phyloP scores from a whole-genome alignment of 2,888 invertebrate species.

The Bedellia somnulentella region DNA sequence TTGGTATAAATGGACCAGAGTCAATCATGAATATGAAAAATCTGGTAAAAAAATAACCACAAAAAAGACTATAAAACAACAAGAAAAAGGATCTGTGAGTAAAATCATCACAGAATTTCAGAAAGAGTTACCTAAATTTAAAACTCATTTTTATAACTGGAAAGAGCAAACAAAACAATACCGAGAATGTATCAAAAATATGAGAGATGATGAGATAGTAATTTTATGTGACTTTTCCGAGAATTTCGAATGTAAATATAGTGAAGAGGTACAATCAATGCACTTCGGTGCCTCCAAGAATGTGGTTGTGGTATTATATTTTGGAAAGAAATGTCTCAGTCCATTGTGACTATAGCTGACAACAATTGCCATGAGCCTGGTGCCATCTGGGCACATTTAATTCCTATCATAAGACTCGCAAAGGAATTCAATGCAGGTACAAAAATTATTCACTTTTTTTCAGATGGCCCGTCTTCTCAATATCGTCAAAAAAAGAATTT shows the following conservation, averaged over 20 bases:
- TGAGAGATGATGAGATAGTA: neutral
- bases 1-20: no score
- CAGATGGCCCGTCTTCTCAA: neutral
- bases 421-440: neutral
- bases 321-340: neutral
- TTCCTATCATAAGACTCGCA: neutral
- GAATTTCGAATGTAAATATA: neutral
- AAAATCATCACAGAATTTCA: neutral
- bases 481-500: neutral
- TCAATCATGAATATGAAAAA: neutral
- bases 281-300: neutral
- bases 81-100: neutral
- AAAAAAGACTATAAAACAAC: neutral
- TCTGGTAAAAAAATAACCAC: neutral
- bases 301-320: no score
- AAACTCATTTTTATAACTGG: neutral
- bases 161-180: neutral
- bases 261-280: neutral
- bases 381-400: neutral
- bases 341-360: neutral
- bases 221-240: neutral
- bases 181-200: neutral
- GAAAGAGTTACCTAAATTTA: neutral
- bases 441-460: neutral
- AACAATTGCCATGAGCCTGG: neutral